A percentile compares a stretch with the other conserved stretches of the same genome.
These are phyloP conservation scores for Sardina pilchardus DNA, from an alignment of 2,113 vertebrate species.

Conservation along the genomic window DNA sequence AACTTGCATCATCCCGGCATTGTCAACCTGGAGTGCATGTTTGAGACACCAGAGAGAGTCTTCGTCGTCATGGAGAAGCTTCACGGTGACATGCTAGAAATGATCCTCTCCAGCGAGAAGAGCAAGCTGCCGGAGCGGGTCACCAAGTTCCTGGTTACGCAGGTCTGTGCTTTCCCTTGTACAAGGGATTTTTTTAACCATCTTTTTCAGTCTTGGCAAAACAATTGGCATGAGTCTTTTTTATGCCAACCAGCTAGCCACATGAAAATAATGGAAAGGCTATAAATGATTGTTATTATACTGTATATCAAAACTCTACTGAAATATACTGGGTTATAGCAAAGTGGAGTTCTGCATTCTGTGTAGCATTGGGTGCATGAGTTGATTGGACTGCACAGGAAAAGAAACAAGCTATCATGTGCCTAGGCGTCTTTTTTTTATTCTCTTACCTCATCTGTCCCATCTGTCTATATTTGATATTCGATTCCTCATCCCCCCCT, in stretches of 20 bases:
- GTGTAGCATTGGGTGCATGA: neutral
- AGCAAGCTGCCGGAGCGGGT: constrained; percentile 95
- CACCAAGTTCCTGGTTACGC: constrained; percentile 97
- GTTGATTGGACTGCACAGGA: neutral
- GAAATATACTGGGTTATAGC: neutral
- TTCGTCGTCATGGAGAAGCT: constrained; percentile 99
- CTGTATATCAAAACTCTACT: neutral
- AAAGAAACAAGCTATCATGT: neutral
- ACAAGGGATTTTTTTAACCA: neutral
- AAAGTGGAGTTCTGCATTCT: neutral
- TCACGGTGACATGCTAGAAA: constrained; percentile 98
- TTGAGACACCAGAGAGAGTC: constrained; percentile 95
- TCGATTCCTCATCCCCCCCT: neutral
- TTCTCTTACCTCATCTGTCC: neutral
- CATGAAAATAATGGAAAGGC: neutral
- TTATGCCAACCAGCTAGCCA: neutral
- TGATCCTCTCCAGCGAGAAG: constrained; percentile 98
- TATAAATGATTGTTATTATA: neutral
- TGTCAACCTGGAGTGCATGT: constrained; percentile 99
- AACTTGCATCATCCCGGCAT: constrained; percentile 98
- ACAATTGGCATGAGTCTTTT: neutral
- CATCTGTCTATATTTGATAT: neutral
- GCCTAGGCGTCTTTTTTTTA: neutral
- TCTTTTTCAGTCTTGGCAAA: neutral
- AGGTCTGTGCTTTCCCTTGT: constrained; percentile 71